Evolutionary conservation across 2,797 vertebrate genomes (phyloP).

Genomic region (Pelodytes ibericus): DNA sequence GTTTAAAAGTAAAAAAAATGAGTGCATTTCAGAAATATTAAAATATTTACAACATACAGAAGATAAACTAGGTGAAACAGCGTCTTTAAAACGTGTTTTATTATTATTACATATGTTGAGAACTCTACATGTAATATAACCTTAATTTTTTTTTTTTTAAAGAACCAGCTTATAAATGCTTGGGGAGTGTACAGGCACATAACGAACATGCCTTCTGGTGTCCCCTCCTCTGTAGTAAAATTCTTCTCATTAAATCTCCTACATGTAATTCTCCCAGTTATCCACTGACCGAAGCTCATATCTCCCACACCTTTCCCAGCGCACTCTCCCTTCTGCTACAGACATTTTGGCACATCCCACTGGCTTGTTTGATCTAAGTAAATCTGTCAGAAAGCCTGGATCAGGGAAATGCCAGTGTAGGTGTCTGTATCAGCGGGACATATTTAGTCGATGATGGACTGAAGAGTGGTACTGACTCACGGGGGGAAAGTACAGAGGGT

Average conservation of each 20-base stretch:
- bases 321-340: constrained; percentile 27
- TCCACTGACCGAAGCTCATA: constrained; percentile 36
- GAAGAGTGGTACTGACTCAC: constrained; percentile 40
- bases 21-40: too few relatives aligned
- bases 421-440: constrained; percentile 52
- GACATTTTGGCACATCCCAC: constrained; percentile 52
- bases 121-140: too few relatives aligned
- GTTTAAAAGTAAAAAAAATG: too few relatives aligned
- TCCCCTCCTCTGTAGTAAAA: constrained; percentile 2
- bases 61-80: too few relatives aligned
- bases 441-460: constrained; percentile 56
- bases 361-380: constrained; percentile 53
- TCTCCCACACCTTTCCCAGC: constrained; percentile 49
- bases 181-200: not conserved
- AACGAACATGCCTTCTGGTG: not conserved
- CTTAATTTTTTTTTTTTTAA: too few relatives aligned
- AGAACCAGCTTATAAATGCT: too few relatives aligned
- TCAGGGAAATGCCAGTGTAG: constrained; percentile 52
- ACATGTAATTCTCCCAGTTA: not conserved
- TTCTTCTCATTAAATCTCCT: constrained; percentile 19
- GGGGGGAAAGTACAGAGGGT: constrained; percentile 43
- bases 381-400: constrained; percentile 53
- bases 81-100: too few relatives aligned
- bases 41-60: too few relatives aligned
- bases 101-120: too few relatives aligned